A percentile compares a stretch with the other conserved stretches of the same genome.
phyloP scores from a whole-genome alignment of 1,140 invertebrate genomes.

The Phymorhynchus buccinoides region DNA sequence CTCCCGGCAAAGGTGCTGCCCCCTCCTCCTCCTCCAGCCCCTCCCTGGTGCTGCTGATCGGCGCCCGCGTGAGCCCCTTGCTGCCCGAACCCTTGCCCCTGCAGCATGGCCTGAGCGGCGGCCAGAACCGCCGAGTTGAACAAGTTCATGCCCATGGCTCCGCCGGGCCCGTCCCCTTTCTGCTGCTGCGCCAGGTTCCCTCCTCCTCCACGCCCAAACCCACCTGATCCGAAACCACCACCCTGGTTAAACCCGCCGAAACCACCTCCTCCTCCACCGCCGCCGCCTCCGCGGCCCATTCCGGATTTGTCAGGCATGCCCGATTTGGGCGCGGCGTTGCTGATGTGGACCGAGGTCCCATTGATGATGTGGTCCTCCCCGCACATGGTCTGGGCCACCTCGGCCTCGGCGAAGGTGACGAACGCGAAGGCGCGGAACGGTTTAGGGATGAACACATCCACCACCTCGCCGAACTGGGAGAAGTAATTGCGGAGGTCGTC shows the following conservation, averaged over 20 bases:
- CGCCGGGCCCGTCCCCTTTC: conserved; percentile 48
- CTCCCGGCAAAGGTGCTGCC: too few species aligned
- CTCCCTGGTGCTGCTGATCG: conserved; percentile 25
- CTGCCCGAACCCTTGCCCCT: conserved; percentile 61
- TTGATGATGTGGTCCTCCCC: conserved; percentile 98
- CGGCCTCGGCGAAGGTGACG: conserved; percentile 76
- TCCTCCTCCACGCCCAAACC: conserved; percentile 49
- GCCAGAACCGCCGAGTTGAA: conserved; percentile 69
- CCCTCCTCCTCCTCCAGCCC: neutral
- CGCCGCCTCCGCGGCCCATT: neutral
- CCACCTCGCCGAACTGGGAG: conserved; percentile 73
- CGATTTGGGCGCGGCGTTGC: conserved; percentile 91
- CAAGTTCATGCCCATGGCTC: conserved; percentile 63
- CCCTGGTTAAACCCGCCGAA: neutral
- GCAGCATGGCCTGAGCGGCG: conserved; percentile 68
- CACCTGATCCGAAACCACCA: conserved; percentile 45
- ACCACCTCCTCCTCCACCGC: conserved; percentile 20
- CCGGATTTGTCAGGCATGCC: conserved; percentile 53
- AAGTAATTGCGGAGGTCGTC: conserved; percentile 74
- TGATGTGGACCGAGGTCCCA: conserved; percentile 94
- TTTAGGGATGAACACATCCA: conserved; percentile 76
- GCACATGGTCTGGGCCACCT: conserved; percentile 90
- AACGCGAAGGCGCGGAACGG: conserved; percentile 76
- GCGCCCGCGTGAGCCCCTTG: conserved; percentile 52
- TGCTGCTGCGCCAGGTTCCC: conserved; percentile 53